Base-by-base conservation (phyloP, 2,797 vertebrate species). In the Antennarius maculatus region DNA sequence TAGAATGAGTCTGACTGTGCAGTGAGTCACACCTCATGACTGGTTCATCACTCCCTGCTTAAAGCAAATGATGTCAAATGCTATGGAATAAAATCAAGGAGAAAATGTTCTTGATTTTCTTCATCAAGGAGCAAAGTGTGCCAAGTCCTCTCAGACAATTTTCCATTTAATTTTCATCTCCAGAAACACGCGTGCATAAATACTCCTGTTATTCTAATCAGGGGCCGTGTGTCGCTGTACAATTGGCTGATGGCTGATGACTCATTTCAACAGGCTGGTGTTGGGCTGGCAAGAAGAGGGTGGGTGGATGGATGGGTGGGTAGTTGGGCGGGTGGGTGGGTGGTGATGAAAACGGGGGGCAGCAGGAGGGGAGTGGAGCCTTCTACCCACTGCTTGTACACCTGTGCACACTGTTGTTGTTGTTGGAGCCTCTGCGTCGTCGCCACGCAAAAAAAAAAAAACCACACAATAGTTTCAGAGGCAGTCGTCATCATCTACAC, bases 161-260 rank as follows among this genome's bases (percentile, higher is more conserved):
- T 53, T 75, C 67, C 77, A 57, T 87, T 81, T 74, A 55, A 73
- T 82, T 75, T 79, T 71, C 61, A 71, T 81, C 74, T 85, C 69
- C 65, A 81, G 64, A 57, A 79, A 81, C 74, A 80, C 58, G 61
- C 79, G 49, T 68, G 81, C 86, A 87, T 85, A 84, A 88, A 88
- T 84, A 85, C 88, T 86, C 82, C 75, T 86, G 86, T 88, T 87
- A 91, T 92, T 92, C 85, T 89, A 89, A 92, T 93, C 83, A 69
- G 74, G 77, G 88, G 79, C 86, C 83, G 84, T 83, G 80, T 74
- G 71, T 86, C 56, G 53, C 69, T 5, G 8, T 65, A 14, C 63
- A 68, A 93, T 93, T 93, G 93, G 93, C 74, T 83, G 81, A 87
- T 71, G 47, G 71, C 81, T 81, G 91, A 89, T 94, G 93, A 94